Evolutionary conservation across 2,113 vertebrate species (phyloP).

Genomic region (Sprattus sprattus): DNA sequence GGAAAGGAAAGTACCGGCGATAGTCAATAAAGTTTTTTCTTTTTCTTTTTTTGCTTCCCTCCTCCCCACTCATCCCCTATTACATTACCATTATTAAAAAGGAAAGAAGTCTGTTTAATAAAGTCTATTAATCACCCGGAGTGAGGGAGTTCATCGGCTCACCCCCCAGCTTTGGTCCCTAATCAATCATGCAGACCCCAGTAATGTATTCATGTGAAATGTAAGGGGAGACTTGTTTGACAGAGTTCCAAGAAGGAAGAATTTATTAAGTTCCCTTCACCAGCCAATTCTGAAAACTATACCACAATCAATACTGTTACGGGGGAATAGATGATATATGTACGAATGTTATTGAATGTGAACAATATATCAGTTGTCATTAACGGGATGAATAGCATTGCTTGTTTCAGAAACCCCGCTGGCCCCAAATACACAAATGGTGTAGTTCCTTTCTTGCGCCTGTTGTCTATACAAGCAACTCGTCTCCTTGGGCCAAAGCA

Average conservation of each 20-base stretch:
- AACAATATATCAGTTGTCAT: slow-evolving; percentile 49
- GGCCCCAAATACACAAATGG: background rate
- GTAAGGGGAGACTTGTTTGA: slow-evolving; percentile 76
- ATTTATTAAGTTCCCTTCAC: slow-evolving; percentile 72
- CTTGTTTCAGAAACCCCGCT: background rate
- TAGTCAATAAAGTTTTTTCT: slow-evolving; percentile 62
- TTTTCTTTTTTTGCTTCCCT: background rate
- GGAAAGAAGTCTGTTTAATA: slow-evolving; percentile 75
- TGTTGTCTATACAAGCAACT: slow-evolving; percentile 8
- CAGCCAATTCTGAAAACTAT: slow-evolving; percentile 56
- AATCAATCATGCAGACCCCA: slow-evolving; percentile 71
- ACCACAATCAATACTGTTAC: slow-evolving; percentile 49
- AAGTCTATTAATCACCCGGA: slow-evolving; percentile 79
- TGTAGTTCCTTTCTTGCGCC: background rate
- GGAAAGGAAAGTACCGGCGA: slow-evolving; percentile 55
- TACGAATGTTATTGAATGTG: slow-evolving; percentile 50
- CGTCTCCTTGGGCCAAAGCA: slow-evolving; percentile 1
- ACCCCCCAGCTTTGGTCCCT: slow-evolving; percentile 67
- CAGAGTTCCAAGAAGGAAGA: slow-evolving; percentile 75
- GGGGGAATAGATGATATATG: slow-evolving; percentile 48
- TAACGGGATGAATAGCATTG: slow-evolving; percentile 31
- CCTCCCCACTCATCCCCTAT: slow-evolving; percentile 52
- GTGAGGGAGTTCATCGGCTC: slow-evolving; percentile 70
- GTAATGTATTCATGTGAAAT: slow-evolving; percentile 75
- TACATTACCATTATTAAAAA: slow-evolving; percentile 77